phyloP scores from a whole-genome alignment of 2,113 vertebrate genomes.

The Phyllostomus hastatus region DNA sequence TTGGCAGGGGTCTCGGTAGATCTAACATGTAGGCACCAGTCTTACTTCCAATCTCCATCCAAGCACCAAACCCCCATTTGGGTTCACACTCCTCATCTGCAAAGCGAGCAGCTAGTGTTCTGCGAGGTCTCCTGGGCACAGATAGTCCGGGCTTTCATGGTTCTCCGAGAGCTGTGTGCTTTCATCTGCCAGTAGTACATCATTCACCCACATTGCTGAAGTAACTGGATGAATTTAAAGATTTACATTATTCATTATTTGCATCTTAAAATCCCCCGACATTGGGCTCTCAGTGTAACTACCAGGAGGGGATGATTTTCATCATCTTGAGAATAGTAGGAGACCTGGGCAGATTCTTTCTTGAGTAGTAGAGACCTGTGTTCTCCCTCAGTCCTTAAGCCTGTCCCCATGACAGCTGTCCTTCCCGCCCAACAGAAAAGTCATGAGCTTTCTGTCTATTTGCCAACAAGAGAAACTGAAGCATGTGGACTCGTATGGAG shows the following conservation, averaged over 20 bases:
- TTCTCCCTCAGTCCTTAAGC: background rate
- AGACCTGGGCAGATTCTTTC: background rate
- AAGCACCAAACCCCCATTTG: background rate
- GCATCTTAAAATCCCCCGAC: background rate
- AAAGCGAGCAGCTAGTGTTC: background rate
- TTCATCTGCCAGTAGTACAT: rapidly evolving
- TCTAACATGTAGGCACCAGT: background rate
- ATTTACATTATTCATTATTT: background rate
- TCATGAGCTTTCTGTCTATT: background rate
- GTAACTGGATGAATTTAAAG: background rate
- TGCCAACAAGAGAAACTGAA: background rate
- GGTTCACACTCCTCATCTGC: background rate
- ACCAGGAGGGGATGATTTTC: background rate
- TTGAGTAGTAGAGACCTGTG: too few species aligned
- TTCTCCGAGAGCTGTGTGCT: background rate
- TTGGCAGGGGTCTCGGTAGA: background rate
- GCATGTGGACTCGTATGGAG: background rate
- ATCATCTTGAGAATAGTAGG: background rate
- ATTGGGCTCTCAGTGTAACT: rapidly evolving
- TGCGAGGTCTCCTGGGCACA: rapidly evolving
- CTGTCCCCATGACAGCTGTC: background rate
- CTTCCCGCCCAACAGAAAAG: background rate
- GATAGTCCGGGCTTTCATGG: background rate
- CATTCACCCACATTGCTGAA: background rate
- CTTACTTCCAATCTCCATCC: background rate